Evolutionary conservation across 2,113 vertebrate genomes (phyloP).

Genomic region (Phrynosoma blainvillii): DNA sequence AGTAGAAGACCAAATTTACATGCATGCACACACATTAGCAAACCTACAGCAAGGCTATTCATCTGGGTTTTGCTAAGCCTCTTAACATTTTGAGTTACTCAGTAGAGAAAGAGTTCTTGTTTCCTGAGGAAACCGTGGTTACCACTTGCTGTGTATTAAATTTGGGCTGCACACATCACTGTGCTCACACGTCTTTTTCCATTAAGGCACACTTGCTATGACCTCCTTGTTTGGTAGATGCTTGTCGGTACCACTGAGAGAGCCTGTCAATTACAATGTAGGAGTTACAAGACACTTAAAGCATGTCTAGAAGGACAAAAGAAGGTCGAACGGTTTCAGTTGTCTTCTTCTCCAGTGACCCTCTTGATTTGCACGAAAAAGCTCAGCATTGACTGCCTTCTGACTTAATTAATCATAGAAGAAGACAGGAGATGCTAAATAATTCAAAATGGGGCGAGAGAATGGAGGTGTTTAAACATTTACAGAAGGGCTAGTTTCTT

Average conservation of each 20-base stretch:
- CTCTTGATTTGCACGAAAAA: slow-evolving; percentile 19
- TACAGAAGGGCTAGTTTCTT: slow-evolving; percentile 52
- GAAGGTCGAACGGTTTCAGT: background rate
- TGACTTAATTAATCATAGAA: slow-evolving; percentile 50
- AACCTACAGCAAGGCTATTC: too few relatives aligned
- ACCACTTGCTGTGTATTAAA: background rate
- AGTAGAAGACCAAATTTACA: background rate
- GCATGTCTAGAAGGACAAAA: background rate
- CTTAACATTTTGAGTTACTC: background rate
- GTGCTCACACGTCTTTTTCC: background rate
- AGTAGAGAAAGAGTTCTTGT: background rate
- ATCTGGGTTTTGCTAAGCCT: background rate
- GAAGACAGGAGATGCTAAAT: slow-evolving; percentile 46
- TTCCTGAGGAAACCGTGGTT: background rate
- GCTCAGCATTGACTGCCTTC: slow-evolving; percentile 5
- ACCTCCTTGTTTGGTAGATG: background rate
- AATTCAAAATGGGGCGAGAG: slow-evolving; percentile 40
- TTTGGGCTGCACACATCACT: background rate
- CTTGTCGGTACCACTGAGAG: background rate
- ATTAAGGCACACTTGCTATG: background rate
- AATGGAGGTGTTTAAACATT: slow-evolving; percentile 51
- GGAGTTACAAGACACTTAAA: background rate
- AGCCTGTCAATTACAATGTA: background rate
- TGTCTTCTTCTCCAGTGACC: background rate
- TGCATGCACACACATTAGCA: background rate